Percentiles rank a stretch among this genome's conserved stretches.
Evolutionary conservation across 2,888 invertebrate genomes (phyloP).

Genomic region (Megalurothrips usitatus): DNA sequence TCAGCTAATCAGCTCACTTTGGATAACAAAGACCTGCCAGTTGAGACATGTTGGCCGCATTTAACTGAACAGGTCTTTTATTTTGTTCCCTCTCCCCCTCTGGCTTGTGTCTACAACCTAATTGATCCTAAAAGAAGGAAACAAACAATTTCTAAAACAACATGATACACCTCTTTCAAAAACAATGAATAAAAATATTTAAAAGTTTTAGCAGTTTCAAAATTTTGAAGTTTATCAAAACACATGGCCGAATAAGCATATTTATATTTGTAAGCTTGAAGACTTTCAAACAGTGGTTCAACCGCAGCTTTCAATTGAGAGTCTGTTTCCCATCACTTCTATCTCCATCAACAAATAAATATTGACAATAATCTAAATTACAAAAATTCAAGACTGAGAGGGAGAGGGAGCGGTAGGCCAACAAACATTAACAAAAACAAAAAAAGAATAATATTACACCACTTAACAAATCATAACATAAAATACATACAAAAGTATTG

Average conservation of each 20-base stretch:
- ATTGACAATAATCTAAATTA: neutral
- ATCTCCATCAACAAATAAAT: neutral
- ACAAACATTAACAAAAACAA: slow-evolving; percentile 25
- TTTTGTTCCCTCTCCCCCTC: slow-evolving; percentile 3
- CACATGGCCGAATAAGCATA: neutral
- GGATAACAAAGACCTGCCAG: slow-evolving; percentile 19
- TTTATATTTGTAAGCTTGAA: neutral
- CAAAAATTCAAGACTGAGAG: slow-evolving; percentile 6
- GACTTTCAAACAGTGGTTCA: neutral
- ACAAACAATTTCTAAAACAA: neutral
- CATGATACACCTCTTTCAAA: neutral
- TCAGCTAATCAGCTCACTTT: slow-evolving; percentile 21
- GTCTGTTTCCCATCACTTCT: neutral
- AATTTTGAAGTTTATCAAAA: too few relatives aligned
- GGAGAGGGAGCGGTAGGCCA: slow-evolving; percentile 11
- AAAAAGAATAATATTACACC: slow-evolving; percentile 12
- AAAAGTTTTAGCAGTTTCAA: neutral
- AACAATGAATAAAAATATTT: neutral
- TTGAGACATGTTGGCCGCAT: slow-evolving; percentile 16
- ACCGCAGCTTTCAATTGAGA: neutral
- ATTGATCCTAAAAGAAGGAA: neutral
- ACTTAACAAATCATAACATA: slow-evolving; percentile 18
- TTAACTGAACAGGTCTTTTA: slow-evolving; percentile 6
- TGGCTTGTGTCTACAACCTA: slow-evolving; percentile 2
- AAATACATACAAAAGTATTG: slow-evolving; percentile 23